A percentile compares a stretch with the other conserved stretches of the same genome.
These are phyloP conservation scores for Salvator merianae DNA, from an alignment of 2,113 vertebrate species.

Conservation along the genomic window DNA sequence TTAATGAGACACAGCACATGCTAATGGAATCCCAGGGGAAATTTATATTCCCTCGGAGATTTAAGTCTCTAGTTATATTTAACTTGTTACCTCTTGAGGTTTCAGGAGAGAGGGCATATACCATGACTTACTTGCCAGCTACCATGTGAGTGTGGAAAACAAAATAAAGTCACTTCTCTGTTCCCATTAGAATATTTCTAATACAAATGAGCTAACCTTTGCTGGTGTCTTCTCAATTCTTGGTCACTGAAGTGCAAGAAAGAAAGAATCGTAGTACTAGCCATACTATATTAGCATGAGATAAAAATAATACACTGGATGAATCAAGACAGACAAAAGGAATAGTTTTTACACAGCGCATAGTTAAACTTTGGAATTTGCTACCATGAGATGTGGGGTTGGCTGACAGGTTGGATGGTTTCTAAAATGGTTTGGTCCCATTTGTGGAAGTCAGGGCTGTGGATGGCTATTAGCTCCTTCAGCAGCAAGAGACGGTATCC, in stretches of 20 bases:
- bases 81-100: conserved; percentile 34
- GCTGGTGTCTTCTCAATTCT: not conserved
- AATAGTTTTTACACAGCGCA: too few relatives aligned
- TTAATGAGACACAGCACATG: conserved; percentile 43
- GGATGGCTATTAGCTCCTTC: too few relatives aligned
- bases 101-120: conserved; percentile 35
- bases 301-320: not conserved
- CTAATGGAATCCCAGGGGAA: conserved; percentile 57
- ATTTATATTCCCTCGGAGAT: conserved; percentile 48
- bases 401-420: too few relatives aligned
- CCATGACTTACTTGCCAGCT: conserved; percentile 49
- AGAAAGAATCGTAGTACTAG: not conserved
- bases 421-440: too few relatives aligned
- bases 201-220: conserved; percentile 1
- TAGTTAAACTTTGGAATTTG: too few relatives aligned
- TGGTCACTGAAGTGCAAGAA: not conserved
- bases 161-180: not conserved
- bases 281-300: not conserved
- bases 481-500: too few relatives aligned
- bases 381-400: too few relatives aligned
- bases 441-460: too few relatives aligned
- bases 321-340: not conserved
- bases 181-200: not conserved
- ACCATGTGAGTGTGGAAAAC: conserved; percentile 38
- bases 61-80: conserved; percentile 45